Percentiles rank a stretch among this genome's conserved stretches.
Evolutionary conservation across 2,888 invertebrate genomes (phyloP).

Genomic region (Monopis laevigella): DNA sequence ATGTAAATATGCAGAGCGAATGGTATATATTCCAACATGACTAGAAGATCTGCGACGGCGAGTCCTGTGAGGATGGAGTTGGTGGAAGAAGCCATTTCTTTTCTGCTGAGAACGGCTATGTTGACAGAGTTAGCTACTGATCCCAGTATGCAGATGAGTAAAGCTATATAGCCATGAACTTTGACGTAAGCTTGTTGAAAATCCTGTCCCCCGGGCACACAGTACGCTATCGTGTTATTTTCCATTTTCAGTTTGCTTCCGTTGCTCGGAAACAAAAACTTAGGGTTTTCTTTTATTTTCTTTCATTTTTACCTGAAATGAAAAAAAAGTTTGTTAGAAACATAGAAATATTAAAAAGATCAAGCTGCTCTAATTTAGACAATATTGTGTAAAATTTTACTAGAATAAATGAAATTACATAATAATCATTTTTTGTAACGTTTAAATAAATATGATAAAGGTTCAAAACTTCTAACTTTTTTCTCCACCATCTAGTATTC

Average conservation of each 20-base stretch:
- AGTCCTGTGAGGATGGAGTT: slow-evolving; percentile 92
- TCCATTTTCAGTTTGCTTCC: slow-evolving; percentile 6
- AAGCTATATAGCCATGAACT: slow-evolving; percentile 85
- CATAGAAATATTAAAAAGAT: no score
- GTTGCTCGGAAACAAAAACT: neutral
- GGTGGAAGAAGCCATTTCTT: slow-evolving; percentile 92
- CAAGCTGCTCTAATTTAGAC: no score
- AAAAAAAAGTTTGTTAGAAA: slow-evolving; percentile 1
- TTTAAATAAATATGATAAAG: no score
- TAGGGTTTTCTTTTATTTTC: neutral
- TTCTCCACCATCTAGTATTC: no score
- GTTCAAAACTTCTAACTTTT: no score
- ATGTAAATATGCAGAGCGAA: slow-evolving; percentile 84
- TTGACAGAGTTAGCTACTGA: slow-evolving; percentile 90
- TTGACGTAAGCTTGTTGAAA: slow-evolving; percentile 73
- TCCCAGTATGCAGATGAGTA: slow-evolving; percentile 88
- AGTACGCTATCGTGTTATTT: slow-evolving; percentile 32
- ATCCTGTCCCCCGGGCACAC: slow-evolving; percentile 62
- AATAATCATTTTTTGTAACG: no score
- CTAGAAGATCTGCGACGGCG: slow-evolving; percentile 91
- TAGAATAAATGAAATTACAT: no score
- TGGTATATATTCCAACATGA: slow-evolving; percentile 94
- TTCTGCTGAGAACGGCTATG: slow-evolving; percentile 87
- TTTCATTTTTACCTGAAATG: slow-evolving; percentile 8
- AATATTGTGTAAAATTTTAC: no score